A percentile compares a stretch with the other conserved stretches of the same genome.
These are phyloP conservation scores for Pomatorhinus ruficollis DNA, from an alignment of 2,113 vertebrate genomes.

Conservation along the genomic window DNA sequence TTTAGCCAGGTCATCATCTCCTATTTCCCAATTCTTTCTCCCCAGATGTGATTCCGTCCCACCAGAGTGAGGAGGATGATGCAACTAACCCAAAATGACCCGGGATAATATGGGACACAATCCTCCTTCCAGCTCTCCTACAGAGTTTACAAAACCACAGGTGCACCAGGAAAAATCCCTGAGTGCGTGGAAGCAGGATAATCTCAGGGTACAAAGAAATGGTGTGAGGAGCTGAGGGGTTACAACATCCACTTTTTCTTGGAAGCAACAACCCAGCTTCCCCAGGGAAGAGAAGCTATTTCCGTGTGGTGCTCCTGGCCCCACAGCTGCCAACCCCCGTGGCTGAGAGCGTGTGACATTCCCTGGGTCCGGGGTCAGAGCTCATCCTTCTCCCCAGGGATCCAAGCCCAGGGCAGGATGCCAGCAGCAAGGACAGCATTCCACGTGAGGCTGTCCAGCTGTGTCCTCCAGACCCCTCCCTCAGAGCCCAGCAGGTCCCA, in stretches of 20 bases:
- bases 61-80: neutral
- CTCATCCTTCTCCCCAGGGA: neutral
- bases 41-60: neutral
- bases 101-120: fast-evolving
- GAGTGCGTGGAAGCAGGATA: neutral
- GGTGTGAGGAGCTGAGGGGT: neutral
- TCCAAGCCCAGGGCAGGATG: neutral
- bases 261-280: neutral
- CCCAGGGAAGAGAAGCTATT: neutral
- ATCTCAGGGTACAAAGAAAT: neutral
- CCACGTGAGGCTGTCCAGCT: neutral
- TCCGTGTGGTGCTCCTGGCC: neutral
- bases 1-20: neutral
- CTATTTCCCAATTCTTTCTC: neutral
- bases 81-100: neutral
- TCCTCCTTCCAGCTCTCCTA: neutral
- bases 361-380: neutral
- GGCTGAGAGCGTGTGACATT: neutral
- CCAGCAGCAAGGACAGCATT: neutral
- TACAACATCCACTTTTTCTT: neutral
- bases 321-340: neutral
- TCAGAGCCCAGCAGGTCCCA: neutral
- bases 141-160: neutral
- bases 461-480: neutral
- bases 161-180: neutral